Base-by-base conservation (phyloP, 2,797 vertebrate genomes). In the Molossus molossus region DNA sequence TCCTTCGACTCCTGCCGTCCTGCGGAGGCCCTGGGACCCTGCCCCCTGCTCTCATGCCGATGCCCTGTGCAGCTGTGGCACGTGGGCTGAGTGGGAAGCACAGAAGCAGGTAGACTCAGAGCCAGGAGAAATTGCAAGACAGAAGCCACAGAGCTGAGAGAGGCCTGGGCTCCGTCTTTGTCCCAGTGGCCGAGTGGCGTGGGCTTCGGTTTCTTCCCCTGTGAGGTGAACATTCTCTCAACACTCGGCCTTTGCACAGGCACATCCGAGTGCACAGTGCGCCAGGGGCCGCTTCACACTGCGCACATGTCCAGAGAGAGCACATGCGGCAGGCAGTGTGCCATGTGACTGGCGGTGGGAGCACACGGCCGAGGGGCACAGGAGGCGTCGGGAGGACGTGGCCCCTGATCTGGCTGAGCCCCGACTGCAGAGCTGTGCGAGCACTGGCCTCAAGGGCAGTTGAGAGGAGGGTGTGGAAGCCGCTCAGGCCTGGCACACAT, bases 61-160 rank as follows among this genome's bases (percentile, higher is more conserved):
- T 6, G 18, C 53, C 21, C 1, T 5, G 0, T 10, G 60, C 53
- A 67, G 14, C 7, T 15, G 5, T 5, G 15, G 53, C 7, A 0
- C 1, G 0, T 1, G 12, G 65, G 57, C n/a, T 10, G 7, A 11
- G 7, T 45, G 50, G 62, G 14, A 18, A 27, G 15, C 1, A 33
- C 4, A 3, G 17, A 3, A 9, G 69, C 57, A 29, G 7, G 29
- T 58, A 50, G 53, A 40, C 2, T 0, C 15, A 18, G 55, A 69
- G 69, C 15, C 12, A 5, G 9, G 48, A 13, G 67, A 72, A 40
- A 11, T 17, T 17, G 5, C 40, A 37, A 57, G 87, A 84, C 8
- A 0, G 8, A 85, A 85, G 14, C 50, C 81, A 40, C n/a, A 45
- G 81, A 29, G 37, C 27, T 1, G 20, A 58, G 57, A 87, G 45